These are phyloP conservation scores for Ophioninae sp. DNA, from an alignment of 2,888 invertebrate species.

Conservation along the genomic window DNA sequence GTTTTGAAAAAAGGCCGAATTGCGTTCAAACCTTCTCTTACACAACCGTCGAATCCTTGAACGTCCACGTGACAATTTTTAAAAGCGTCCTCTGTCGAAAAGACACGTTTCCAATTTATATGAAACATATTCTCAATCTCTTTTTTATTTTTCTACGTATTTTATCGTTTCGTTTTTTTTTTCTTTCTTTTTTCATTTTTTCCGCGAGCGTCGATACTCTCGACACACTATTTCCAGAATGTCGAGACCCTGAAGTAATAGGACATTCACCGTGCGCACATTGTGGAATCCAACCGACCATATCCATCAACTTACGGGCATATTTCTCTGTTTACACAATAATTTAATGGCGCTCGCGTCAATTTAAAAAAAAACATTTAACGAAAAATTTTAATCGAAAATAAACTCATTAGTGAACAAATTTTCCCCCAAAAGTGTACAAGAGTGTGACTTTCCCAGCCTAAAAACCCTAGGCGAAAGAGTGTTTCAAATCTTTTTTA, in stretches of 20 bases:
- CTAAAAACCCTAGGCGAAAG: neutral
- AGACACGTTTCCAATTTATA: neutral
- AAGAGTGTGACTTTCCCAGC: neutral
- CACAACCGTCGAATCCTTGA: constrained; percentile 87
- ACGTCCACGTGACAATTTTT: constrained; percentile 84
- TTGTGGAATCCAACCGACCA: constrained; percentile 32
- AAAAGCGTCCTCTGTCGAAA: constrained; percentile 80
- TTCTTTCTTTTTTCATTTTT: neutral
- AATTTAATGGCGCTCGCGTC: neutral
- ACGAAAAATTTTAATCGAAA: neutral
- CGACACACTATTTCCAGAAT: constrained; percentile 22
- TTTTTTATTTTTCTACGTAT: neutral
- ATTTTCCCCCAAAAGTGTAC: neutral
- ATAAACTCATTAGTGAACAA: neutral
- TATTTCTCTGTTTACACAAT: neutral
- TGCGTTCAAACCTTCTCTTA: constrained; percentile 88
- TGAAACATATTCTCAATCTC: neutral
- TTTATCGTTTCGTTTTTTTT: neutral
- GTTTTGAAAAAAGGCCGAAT: constrained; percentile 87
- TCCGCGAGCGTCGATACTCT: neutral
- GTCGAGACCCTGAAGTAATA: constrained; percentile 46
- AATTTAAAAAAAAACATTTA: neutral
- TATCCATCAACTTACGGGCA: neutral
- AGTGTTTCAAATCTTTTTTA: neutral
- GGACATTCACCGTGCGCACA: constrained; percentile 53